These are phyloP conservation scores for Phoxinus dragarum DNA, from an alignment of 2,797 vertebrate species.

Conservation along the genomic window DNA sequence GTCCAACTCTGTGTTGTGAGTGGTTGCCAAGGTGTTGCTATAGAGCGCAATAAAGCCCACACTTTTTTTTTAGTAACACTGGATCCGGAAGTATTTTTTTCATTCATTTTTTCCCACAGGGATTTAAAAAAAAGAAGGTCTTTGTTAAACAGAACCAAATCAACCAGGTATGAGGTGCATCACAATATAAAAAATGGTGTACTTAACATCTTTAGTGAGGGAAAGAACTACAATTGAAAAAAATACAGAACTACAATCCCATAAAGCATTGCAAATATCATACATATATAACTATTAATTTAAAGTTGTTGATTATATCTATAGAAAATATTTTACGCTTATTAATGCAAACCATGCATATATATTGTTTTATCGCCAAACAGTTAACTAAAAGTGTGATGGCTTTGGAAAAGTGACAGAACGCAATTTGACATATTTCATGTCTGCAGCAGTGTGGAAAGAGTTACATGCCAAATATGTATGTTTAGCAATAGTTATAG, in stretches of 20 bases:
- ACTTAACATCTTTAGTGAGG: too few species aligned
- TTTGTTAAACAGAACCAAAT: too few species aligned
- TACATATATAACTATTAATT: too few species aligned
- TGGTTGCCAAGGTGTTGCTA: background rate
- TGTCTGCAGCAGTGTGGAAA: background rate
- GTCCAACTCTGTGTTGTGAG: background rate
- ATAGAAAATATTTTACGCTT: too few species aligned
- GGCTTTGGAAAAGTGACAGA: background rate
- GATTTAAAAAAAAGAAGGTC: background rate
- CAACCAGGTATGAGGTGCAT: too few species aligned
- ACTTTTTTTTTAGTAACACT: background rate
- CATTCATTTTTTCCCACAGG: background rate
- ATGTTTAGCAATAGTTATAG: background rate
- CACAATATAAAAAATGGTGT: too few species aligned
- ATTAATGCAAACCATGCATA: too few species aligned
- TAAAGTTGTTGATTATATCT: too few species aligned
- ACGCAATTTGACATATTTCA: background rate
- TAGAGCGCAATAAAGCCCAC: background rate
- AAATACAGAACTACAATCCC: too few species aligned
- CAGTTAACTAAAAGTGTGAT: background rate
- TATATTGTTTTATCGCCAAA: background rate
- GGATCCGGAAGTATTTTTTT: background rate
- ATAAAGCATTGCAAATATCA: too few species aligned
- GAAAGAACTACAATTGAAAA: too few species aligned
- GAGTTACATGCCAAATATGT: background rate